phyloP scores from a whole-genome alignment of 2,888 invertebrate species.

The Epistrophella euchroma region DNA sequence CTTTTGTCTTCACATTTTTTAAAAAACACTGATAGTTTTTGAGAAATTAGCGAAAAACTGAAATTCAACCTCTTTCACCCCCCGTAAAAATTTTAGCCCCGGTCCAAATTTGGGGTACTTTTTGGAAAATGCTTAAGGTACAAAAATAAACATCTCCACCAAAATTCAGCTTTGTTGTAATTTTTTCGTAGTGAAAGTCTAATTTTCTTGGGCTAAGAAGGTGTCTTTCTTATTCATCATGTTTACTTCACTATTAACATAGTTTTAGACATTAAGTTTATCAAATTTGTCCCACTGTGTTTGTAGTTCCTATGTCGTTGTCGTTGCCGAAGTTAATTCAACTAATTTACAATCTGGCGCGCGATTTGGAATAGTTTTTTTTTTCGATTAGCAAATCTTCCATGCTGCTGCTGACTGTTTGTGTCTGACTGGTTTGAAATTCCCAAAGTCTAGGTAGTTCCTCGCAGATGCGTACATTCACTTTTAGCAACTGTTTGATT shows the following conservation, averaged over 20 bases:
- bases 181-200: no score
- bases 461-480: slow-evolving; percentile 38
- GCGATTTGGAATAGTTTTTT: slow-evolving; percentile 67
- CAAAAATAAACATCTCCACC: no score
- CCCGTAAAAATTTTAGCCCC: no score
- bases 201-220: no score
- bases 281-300: neutral
- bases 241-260: neutral
- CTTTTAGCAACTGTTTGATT: neutral
- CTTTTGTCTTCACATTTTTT: no score
- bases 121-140: no score
- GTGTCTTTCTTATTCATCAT: neutral
- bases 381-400: slow-evolving; percentile 62
- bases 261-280: neutral
- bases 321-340: slow-evolving; percentile 35
- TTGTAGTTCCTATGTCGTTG: neutral
- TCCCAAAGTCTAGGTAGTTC: slow-evolving; percentile 21
- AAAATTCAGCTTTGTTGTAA: no score
- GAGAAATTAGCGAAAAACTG: no score
- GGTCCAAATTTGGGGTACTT: no score
- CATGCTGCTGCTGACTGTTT: neutral
- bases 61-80: no score
- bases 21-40: no score
- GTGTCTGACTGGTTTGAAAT: slow-evolving; percentile 16
- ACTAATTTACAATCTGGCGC: slow-evolving; percentile 60